These are phyloP conservation scores for Ceratina australensis DNA, from an alignment of 1,140 invertebrate species.

Conservation along the genomic window DNA sequence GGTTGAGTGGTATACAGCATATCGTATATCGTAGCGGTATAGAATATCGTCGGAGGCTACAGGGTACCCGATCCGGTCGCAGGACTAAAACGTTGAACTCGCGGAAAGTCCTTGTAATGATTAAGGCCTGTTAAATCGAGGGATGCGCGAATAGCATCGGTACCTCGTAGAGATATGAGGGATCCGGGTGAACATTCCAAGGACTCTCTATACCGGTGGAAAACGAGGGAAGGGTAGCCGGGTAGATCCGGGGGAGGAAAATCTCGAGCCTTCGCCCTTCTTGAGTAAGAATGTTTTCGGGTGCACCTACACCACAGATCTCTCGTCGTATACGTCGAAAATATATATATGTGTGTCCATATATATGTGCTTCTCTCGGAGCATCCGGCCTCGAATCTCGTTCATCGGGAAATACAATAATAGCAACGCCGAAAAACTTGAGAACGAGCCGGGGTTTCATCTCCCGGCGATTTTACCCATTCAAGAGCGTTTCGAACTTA, in stretches of 20 bases:
- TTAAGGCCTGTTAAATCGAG: slow-evolving; percentile 72
- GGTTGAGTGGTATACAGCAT: not conserved
- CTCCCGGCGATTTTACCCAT: not conserved
- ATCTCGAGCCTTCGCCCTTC: slow-evolving; percentile 38
- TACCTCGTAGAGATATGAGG: slow-evolving; percentile 67
- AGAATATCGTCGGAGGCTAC: slow-evolving; percentile 3
- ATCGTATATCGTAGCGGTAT: not conserved
- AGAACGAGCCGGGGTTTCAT: not conserved
- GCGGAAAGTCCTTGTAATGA: slow-evolving; percentile 68
- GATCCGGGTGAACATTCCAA: slow-evolving; percentile 67
- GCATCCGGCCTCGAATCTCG: not conserved
- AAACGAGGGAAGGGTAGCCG: slow-evolving; percentile 12
- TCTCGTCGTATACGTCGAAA: not conserved
- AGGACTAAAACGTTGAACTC: slow-evolving; percentile 65
- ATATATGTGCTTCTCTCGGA: slow-evolving; percentile 3
- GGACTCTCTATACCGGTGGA: slow-evolving; percentile 56
- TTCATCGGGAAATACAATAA: not conserved
- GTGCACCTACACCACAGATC: not conserved
- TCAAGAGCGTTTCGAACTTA: no score
- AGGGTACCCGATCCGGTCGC: slow-evolving; percentile 30
- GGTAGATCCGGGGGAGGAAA: slow-evolving; percentile 9
- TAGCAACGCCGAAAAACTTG: not conserved
- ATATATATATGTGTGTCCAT: no score
- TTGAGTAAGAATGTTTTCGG: slow-evolving; percentile 12
- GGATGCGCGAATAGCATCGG: slow-evolving; percentile 68